Conservation (phyloP, 2,113 vertebrate species). For the Cephalopterus ornatus region DNA sequence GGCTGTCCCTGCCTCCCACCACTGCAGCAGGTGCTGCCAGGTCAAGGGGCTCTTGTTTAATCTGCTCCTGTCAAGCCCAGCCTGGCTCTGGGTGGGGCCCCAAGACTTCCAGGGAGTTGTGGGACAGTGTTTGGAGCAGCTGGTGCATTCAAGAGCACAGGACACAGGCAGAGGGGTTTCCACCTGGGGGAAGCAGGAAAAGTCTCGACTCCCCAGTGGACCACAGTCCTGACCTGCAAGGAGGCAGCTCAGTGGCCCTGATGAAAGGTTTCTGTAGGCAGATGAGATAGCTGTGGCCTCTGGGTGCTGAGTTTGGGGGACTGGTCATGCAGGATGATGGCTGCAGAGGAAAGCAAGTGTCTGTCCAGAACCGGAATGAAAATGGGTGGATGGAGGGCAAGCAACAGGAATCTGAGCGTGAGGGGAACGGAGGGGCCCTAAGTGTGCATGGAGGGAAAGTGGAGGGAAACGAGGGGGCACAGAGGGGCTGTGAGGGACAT, state of each 20-base stretch:
- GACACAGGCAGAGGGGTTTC: background rate
- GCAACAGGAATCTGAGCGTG: accelerated
- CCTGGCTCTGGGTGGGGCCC: background rate
- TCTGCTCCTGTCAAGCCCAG: background rate
- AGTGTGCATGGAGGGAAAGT: background rate
- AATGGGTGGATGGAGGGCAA: background rate
- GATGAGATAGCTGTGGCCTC: background rate
- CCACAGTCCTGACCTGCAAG: background rate
- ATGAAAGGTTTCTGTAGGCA: background rate
- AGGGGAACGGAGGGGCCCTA: background rate
- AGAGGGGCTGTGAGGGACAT: background rate
- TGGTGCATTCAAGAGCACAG: accelerated
- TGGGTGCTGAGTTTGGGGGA: background rate
- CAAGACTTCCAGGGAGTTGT: background rate
- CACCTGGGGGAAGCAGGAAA: background rate
- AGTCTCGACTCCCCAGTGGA: background rate
- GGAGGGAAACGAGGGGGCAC: accelerated
- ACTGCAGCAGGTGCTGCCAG: background rate
- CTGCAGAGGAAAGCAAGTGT: background rate
- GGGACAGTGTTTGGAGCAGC: background rate
- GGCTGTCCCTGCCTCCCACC: background rate
- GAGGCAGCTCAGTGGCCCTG: background rate
- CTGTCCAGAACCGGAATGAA: accelerated
- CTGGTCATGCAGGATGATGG: background rate
- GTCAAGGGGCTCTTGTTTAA: background rate